Evolutionary conservation across 1,140 invertebrate species (phyloP), one percentile per base, ranked within the genome.

Genomic region (Lordiphosa stackelbergi): DNA sequence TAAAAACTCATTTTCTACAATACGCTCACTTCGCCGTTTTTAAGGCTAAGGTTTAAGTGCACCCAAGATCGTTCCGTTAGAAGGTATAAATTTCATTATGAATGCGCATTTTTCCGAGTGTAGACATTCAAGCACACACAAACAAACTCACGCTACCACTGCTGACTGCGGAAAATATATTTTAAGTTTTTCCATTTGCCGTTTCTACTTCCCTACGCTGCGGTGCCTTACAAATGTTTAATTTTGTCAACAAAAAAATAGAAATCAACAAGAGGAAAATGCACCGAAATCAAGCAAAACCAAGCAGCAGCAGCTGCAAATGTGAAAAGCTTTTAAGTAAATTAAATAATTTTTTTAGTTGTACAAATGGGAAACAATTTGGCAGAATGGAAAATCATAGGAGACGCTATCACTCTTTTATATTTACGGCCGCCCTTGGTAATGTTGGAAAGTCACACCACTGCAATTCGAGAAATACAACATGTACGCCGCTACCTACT

Each of bases 271-370:
- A 58, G 34, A 12, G 7, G 1, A 53, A 52, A 74, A 66, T 73
- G 73, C 61, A 74, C 53, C 59, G 28, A 45, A 54, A 47, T 34
- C 43, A 2, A 12, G 31, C 7, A 37, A 31, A 24, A 41, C 11
- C 7, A 52, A 64, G 48, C 60, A 53, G 42, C 16, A 16, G 16
- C 54, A 45, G 61, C 75, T 66, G 62, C 49, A 41, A 66, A 77
- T 55, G 43, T 59, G 34, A 43, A 69, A 69, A 83, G 77, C 77
- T 84, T 83, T 83, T 73, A 84, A 46, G 46, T 55, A 84, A 84
- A 83, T 83, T 69, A 83, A 84, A 84, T 61, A 58, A 70, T 84
- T 77, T 75, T 11, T 22, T 56, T 56, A 70, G 55, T 53, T 51
- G 36, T 1, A 43, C 35, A 43, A 41, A 28, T 45, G 11, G 16